phyloP scores from a whole-genome alignment of 1,140 invertebrate genomes.

The Formica exsecta region DNA sequence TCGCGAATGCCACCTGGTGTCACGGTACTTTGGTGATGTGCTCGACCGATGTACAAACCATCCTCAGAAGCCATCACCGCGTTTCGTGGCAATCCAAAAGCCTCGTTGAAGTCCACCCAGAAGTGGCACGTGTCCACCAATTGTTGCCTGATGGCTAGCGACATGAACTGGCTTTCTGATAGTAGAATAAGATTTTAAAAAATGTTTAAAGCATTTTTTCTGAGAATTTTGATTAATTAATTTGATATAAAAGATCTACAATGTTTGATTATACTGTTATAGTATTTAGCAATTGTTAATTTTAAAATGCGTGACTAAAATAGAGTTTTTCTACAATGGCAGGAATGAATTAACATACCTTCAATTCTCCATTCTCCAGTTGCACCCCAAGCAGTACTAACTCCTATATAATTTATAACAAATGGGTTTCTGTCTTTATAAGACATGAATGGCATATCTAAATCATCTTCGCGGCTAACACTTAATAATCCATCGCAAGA shows the following conservation, averaged over 20 bases:
- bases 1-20: constrained; percentile 76
- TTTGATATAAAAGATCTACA: not conserved
- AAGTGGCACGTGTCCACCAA: constrained; percentile 75
- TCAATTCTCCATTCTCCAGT: constrained; percentile 79
- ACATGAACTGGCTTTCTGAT: constrained; percentile 72
- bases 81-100: constrained; percentile 73
- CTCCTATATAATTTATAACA: constrained; percentile 80
- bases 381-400: constrained; percentile 79
- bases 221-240: constrained; percentile 4
- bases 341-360: constrained; percentile 60
- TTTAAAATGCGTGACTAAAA: not conserved
- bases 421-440: constrained; percentile 79
- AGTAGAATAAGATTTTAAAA: not conserved
- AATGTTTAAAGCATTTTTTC: not conserved
- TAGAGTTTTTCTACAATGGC: not conserved
- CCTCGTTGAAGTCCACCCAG: constrained; percentile 79
- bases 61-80: constrained; percentile 76
- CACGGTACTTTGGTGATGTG: constrained; percentile 74
- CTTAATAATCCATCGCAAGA: constrained; percentile 77
- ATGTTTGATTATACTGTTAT: not conserved
- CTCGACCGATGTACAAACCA: constrained; percentile 77
- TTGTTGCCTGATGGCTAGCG: constrained; percentile 75
- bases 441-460: constrained; percentile 66
- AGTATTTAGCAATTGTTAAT: not conserved
- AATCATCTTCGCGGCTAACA: constrained; percentile 70